Base-by-base conservation (phyloP, 2,113 vertebrate genomes). In the Neoarius graeffei region DNA sequence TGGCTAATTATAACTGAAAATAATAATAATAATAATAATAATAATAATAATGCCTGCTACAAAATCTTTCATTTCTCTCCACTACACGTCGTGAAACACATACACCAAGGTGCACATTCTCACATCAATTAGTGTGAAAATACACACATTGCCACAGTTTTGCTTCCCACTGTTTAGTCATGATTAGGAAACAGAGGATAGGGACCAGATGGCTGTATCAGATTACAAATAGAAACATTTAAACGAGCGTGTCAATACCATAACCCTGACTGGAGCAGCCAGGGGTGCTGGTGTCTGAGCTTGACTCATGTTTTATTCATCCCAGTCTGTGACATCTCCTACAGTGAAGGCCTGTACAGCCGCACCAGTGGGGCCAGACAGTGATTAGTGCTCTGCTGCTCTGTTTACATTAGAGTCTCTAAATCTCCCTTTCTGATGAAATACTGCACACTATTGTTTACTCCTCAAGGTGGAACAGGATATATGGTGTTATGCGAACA, bases 261-360 rank as follows among this genome's bases (percentile, higher is more conserved):
- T 76, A 73, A 67, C 86, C 77, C 81, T 88, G 84, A 89, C 85
- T 89, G 87, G 76, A 85, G 77, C 84, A 81, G 88, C 81, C 83
- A 88, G 81, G 74, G 82, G 86, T 89, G 77, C 35, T 88, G 81
- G 60, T 88, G 74, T 86, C 86, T 87, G 81, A 88, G 73, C 87
- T 62, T 13, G 17, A 15, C 60, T 88, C 59, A 89, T 91, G 85
- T 88, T 84, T 91, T 88, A 91, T 91, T 89, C 77, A 88, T 88
- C 62, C 52, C 85, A 48, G 81, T 56, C 71, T 64, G 81, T 86
- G 62, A 77, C 19, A 56, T 85, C 62, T 85, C 77, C 83, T 64
- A 90, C 87, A 86, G 88, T 84, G 88, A 79, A 82, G 73, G 69
- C 87, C 62, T 35, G 50, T 83, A 80, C 83, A 69, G 54, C n/a